These are phyloP conservation scores for Penaeus monodon DNA, from an alignment of 2,888 invertebrate genomes.

Conservation along the genomic window DNA sequence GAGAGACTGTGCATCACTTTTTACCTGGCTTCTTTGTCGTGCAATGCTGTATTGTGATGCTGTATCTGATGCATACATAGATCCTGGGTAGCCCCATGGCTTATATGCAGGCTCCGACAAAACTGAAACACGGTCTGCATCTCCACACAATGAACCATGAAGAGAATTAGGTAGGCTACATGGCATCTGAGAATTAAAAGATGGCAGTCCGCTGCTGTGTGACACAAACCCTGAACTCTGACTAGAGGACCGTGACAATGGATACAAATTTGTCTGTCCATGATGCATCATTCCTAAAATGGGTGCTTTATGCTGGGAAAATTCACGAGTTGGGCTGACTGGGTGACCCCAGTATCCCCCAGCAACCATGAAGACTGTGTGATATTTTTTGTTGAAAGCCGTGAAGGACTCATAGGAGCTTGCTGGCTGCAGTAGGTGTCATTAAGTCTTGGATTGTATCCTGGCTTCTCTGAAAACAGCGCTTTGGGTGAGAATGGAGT, in stretches of 20 bases:
- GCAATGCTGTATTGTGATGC: conserved; percentile 42
- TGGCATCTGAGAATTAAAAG: conserved; percentile 68
- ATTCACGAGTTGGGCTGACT: conserved; percentile 33
- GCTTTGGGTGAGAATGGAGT: conserved; percentile 35
- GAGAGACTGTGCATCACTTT: conserved; percentile 42
- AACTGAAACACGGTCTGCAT: conserved; percentile 72
- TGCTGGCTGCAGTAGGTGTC: conserved; percentile 68
- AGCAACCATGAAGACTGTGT: conserved; percentile 77
- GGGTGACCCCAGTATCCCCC: conserved; percentile 73
- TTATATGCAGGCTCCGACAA: conserved; percentile 71
- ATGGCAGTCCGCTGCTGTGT: conserved; percentile 67
- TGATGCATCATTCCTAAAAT: neutral
- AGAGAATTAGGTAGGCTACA: conserved; percentile 74
- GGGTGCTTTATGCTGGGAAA: conserved; percentile 7
- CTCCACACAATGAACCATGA: conserved; percentile 76
- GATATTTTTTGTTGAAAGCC: conserved; percentile 72
- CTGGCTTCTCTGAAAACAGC: conserved; percentile 40
- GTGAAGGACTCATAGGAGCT: conserved; percentile 76
- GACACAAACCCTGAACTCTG: conserved; percentile 85
- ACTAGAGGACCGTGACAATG: conserved; percentile 77
- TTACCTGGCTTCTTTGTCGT: neutral
- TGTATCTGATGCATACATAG: conserved; percentile 41
- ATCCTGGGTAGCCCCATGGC: conserved; percentile 23
- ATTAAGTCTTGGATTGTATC: conserved; percentile 56
- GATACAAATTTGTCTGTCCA: conserved; percentile 70